Evolutionary conservation across 2,797 vertebrate species (phyloP).

Genomic region (Spheniscus humboldti): DNA sequence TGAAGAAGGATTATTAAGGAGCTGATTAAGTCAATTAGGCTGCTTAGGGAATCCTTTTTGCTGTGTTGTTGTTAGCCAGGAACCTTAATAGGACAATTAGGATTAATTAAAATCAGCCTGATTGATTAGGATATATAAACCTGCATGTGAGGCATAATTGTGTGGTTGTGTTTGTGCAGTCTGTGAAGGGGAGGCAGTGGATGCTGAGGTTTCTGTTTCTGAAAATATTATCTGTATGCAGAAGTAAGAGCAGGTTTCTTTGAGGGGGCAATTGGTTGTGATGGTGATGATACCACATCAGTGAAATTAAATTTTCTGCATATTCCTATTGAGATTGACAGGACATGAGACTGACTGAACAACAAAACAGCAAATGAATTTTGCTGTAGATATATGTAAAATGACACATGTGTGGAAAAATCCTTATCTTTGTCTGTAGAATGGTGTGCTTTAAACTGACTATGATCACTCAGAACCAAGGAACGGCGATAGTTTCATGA

Average conservation of each 20-base stretch:
- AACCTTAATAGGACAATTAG: constrained; percentile 65
- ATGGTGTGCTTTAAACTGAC: not conserved
- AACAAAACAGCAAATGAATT: not conserved
- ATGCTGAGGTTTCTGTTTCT: not conserved
- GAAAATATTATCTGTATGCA: not conserved
- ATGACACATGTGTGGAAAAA: fast-evolving
- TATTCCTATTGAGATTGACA: not conserved
- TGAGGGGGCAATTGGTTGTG: not conserved
- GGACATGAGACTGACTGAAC: not conserved
- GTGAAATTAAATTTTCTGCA: not conserved
- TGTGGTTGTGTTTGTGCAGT: not conserved
- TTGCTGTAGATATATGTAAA: not conserved
- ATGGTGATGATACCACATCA: not conserved
- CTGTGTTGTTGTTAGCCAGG: constrained; percentile 51
- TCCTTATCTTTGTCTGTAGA: not conserved
- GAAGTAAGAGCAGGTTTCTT: not conserved
- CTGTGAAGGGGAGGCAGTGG: not conserved
- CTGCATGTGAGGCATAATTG: not conserved
- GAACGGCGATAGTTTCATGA: not conserved
- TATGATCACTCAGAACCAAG: fast-evolving
- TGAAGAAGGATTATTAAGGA: constrained; percentile 63
- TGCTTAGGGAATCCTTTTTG: constrained; percentile 54
- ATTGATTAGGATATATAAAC: constrained; percentile 61
- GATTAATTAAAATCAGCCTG: constrained; percentile 67
- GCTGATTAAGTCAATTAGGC: constrained; percentile 63